A percentile compares a stretch with the other conserved stretches of the same genome.
These are phyloP conservation scores for Drosophila micromelanica DNA, from an alignment of 1,140 invertebrate genomes.

Conservation along the genomic window DNA sequence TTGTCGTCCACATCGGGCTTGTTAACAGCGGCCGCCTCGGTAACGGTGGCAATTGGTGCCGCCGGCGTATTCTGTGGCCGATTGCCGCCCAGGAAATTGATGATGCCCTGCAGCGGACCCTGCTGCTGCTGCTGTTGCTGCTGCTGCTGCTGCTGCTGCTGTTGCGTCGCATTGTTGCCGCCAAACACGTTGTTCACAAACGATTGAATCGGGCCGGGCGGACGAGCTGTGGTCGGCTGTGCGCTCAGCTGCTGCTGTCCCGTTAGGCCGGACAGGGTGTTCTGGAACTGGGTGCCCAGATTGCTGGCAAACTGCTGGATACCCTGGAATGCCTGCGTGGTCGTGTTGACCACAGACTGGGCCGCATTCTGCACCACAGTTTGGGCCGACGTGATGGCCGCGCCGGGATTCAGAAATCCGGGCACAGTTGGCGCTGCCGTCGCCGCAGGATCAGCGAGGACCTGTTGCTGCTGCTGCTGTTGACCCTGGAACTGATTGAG, in stretches of 20 bases:
- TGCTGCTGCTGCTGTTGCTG: slow-evolving; percentile 31
- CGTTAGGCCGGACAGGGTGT: slow-evolving; percentile 63
- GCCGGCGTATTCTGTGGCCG: slow-evolving; percentile 62
- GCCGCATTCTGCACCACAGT: slow-evolving; percentile 72
- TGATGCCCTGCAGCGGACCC: slow-evolving; percentile 70
- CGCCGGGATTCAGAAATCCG: slow-evolving; percentile 67
- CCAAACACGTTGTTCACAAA: slow-evolving; percentile 76
- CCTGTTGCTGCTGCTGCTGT: slow-evolving; percentile 47
- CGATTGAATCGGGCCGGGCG: slow-evolving; percentile 75
- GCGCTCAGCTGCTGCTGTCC: slow-evolving; percentile 52
- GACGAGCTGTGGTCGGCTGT: slow-evolving; percentile 68
- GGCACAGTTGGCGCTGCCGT: slow-evolving; percentile 70
- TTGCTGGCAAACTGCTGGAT: slow-evolving; percentile 78
- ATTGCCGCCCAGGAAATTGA: slow-evolving; percentile 78
- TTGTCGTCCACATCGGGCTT: slow-evolving; percentile 63
- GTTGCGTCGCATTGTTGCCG: slow-evolving; percentile 56
- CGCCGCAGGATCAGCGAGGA: slow-evolving; percentile 6
- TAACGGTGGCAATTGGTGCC: neutral
- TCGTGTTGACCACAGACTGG: slow-evolving; percentile 71
- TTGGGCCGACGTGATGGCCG: slow-evolving; percentile 69
- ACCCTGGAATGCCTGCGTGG: slow-evolving; percentile 77
- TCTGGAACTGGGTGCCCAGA: slow-evolving; percentile 78
- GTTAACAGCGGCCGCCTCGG: slow-evolving; percentile 37
- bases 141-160: slow-evolving; percentile 25
- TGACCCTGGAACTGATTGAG: slow-evolving; percentile 71